Conservation (phyloP, 2,113 vertebrate genomes). For the Esox niger region DNA sequence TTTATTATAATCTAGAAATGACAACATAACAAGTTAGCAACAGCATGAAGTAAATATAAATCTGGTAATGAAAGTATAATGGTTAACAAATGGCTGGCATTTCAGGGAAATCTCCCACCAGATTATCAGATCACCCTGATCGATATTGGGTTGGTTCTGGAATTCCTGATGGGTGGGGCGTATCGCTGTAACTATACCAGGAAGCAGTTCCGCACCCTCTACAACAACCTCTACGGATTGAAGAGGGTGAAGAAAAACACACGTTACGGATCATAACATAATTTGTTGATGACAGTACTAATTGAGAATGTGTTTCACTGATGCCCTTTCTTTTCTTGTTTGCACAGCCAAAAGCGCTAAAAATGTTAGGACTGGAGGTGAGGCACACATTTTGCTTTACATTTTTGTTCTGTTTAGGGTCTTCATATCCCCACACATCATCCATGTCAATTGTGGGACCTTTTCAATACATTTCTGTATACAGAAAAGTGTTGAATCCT, state of each 20-base stretch:
- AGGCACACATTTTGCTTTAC: conserved; percentile 15
- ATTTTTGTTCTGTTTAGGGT: neutral
- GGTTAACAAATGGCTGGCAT: conserved; percentile 21
- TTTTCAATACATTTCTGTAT: too few relatives aligned
- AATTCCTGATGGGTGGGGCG: conserved; percentile 96
- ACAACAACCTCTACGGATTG: conserved; percentile 95
- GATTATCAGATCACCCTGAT: conserved; percentile 98
- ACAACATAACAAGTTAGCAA: too few relatives aligned
- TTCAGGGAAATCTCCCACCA: conserved; percentile 93
- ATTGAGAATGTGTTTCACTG: neutral
- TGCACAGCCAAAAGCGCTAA: conserved; percentile 92
- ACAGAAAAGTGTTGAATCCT: too few relatives aligned
- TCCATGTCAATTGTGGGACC: too few relatives aligned
- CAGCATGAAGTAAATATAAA: too few relatives aligned
- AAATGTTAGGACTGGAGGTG: conserved; percentile 98
- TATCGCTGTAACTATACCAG: conserved; percentile 95
- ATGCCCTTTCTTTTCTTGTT: neutral
- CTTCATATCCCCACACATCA: too few relatives aligned
- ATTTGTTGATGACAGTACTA: neutral
- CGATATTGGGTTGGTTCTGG: conserved; percentile 93
- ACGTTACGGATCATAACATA: neutral
- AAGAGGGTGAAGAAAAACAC: conserved; percentile 80
- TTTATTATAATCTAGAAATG: too few relatives aligned
- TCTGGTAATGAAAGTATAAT: neutral
- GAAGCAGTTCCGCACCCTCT: conserved; percentile 90